A percentile compares a stretch with the other conserved stretches of the same genome.
phyloP scores from a whole-genome alignment of 2,888 invertebrate species.

The Folsomia candida region DNA sequence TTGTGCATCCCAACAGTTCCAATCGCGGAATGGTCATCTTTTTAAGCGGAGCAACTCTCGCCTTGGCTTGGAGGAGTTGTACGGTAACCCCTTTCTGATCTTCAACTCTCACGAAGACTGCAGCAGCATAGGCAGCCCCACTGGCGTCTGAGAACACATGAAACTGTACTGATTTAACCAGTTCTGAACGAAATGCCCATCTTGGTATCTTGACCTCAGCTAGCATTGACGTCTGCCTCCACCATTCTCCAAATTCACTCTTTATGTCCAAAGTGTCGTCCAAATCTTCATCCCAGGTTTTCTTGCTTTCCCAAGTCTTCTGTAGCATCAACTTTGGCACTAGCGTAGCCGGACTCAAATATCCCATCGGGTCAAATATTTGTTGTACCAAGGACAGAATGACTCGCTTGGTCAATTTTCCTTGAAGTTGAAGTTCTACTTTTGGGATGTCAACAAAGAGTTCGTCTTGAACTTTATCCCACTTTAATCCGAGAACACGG shows the following conservation, averaged over 20 bases:
- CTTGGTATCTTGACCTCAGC: no score
- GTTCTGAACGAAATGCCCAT: conserved; percentile 43
- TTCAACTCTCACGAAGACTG: no score
- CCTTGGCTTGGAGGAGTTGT: conserved; percentile 48
- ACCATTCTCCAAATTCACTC: conserved; percentile 38
- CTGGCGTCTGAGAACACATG: conserved; percentile 52
- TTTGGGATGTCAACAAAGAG: not conserved
- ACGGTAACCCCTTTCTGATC: conserved; percentile 30
- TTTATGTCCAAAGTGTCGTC: conserved; percentile 1
- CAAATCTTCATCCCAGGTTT: conserved; percentile 28
- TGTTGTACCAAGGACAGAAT: conserved; percentile 13
- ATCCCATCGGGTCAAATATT: no score
- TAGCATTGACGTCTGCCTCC: conserved; percentile 33
- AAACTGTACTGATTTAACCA: conserved; percentile 27
- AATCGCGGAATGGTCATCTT: conserved; percentile 50
- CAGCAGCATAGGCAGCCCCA: conserved; percentile 43
- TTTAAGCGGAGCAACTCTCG: conserved; percentile 50
- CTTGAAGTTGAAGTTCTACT: not conserved
- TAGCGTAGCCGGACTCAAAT: no score
- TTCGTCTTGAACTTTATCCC: conserved; percentile 8
- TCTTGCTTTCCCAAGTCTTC: conserved; percentile 23
- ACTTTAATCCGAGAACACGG: conserved; percentile 21
- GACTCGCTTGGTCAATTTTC: no score
- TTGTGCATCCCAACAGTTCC: no score
- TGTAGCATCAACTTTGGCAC: no score